Conservation (phyloP, 2,797 vertebrate species). For the Myripristis jacobus region DNA sequence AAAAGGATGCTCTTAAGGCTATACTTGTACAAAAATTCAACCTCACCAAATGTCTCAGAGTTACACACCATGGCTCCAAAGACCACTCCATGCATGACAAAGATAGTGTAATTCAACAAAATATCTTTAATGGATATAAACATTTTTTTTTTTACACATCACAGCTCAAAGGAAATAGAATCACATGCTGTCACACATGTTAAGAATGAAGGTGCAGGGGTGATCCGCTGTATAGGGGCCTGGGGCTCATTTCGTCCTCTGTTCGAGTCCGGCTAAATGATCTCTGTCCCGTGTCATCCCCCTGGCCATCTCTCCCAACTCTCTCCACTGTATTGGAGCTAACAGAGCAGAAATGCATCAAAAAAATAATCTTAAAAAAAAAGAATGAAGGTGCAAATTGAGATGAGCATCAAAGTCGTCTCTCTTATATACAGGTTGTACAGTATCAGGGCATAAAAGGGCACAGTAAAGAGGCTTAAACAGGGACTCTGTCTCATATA, state of each 20-base stretch:
- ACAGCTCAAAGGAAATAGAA: conserved; percentile 80
- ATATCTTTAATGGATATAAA: conserved; percentile 85
- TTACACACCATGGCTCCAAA: conserved; percentile 7
- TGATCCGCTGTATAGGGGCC: conserved; percentile 49
- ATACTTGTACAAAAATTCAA: no score
- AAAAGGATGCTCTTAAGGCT: no score
- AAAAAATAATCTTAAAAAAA: conserved; percentile 67
- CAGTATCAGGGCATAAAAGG: conserved; percentile 73
- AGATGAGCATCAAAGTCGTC: conserved; percentile 73
- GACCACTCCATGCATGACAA: conserved; percentile 20
- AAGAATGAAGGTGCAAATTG: conserved; percentile 75
- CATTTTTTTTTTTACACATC: conserved; percentile 76
- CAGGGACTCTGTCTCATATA: conserved; percentile 41
- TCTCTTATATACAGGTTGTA: conserved; percentile 74
- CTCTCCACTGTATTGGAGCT: conserved; percentile 41
- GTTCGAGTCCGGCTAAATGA: conserved; percentile 46
- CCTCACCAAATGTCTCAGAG: no score
- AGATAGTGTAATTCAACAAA: conserved; percentile 77
- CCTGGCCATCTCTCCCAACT: conserved; percentile 31
- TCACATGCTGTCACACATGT: conserved; percentile 79
- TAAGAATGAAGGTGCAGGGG: conserved; percentile 74
- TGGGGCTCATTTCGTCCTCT: conserved; percentile 18
- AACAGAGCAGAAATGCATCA: conserved; percentile 66
- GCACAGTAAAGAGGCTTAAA: conserved; percentile 68
- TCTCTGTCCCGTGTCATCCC: conserved; percentile 37